Conservation (phyloP, 2,113 vertebrate genomes). For the Neomonachus schauinslandi region DNA sequence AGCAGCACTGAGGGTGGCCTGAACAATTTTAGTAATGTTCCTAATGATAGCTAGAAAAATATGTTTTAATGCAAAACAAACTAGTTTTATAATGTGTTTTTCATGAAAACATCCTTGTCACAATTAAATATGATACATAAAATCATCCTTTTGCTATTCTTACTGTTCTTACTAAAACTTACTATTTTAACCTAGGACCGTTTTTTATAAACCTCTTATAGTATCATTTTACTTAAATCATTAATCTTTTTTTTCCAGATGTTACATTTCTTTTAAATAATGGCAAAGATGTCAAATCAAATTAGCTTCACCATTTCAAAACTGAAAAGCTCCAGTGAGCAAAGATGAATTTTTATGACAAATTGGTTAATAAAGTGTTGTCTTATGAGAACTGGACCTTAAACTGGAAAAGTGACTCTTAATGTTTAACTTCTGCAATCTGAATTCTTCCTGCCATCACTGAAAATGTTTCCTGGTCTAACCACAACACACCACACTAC, state of each 20-base stretch:
- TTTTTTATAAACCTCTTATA: conserved; percentile 56
- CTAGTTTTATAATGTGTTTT: conserved; percentile 41
- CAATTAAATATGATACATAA: conserved; percentile 36
- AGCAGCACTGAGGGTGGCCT: background rate
- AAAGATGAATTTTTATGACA: conserved; percentile 70
- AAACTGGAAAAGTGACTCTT: conserved; percentile 45
- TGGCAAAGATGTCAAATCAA: conserved; percentile 42
- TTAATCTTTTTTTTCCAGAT: conserved; percentile 25
- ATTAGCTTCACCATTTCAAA: conserved; percentile 59
- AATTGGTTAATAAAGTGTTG: conserved; percentile 61
- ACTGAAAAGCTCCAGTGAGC: conserved; percentile 42
- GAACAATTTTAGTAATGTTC: background rate
- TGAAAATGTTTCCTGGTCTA: conserved; percentile 56
- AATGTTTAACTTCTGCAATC: conserved; percentile 42
- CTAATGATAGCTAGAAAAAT: conserved; percentile 29
- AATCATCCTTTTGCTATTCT: conserved; percentile 21
- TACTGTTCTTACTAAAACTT: background rate
- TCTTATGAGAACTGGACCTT: conserved; percentile 46
- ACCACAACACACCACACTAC: conserved; percentile 54
- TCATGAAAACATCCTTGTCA: background rate
- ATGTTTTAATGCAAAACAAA: conserved; percentile 32
- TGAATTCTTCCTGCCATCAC: conserved; percentile 45
- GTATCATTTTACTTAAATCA: conserved; percentile 36
- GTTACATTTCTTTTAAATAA: conserved; percentile 66
- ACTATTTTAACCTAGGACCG: conserved; percentile 44